Base-by-base conservation (phyloP, 2,888 invertebrate species). In the Perithous albicinctus region DNA sequence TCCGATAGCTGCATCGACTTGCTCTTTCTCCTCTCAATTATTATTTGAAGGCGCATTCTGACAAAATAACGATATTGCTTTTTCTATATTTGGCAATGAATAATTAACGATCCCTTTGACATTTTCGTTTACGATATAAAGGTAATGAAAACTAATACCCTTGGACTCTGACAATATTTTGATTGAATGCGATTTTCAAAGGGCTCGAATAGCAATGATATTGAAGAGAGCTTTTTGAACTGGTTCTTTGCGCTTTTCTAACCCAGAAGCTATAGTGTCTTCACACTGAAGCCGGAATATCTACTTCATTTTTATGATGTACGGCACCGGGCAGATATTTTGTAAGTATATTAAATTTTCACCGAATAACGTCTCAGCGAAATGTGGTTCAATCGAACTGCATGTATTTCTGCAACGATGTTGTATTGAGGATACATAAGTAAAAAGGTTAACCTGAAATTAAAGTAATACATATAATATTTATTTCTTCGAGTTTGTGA, bases 141-240 rank as follows among this genome's bases (percentile, higher is more conserved):
- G 18, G 35, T 32, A n/a, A 59, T 23, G 15, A 35, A 18, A 59
- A 59, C 3, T 3, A 23, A n/a, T 23, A 23, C 59, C 35, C 32
- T 35, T 59, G 32, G 32, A 18, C 15, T 35, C 32, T n/a, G 32
- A 18, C 15, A 35, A 7, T 32, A 32, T 59, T 35, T 59, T 59
- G 59, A 59, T 59, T 32, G 38, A 54, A 54, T 51, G 23, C 38
- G 38, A 69, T 12, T 69, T 38, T 38, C 67, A 51, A 69, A 69
- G 51, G 48, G 23, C 38, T 38, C 32, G 32, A 66, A 66, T 20
- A 18, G 32, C 18, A 35, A 32, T 59, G 8, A 18, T 32, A 6
- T 32, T 29, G n/a, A n/a, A 59, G 56, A 18, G 59, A 35, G 15
- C 32, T 59, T 32, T 7, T 18, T n/a, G 32, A 32, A n/a, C 8